A percentile compares a stretch with the other conserved stretches of the same genome.
These are phyloP conservation scores for Aleiodes alternator DNA, from an alignment of 2,888 invertebrate genomes.

Conservation along the genomic window DNA sequence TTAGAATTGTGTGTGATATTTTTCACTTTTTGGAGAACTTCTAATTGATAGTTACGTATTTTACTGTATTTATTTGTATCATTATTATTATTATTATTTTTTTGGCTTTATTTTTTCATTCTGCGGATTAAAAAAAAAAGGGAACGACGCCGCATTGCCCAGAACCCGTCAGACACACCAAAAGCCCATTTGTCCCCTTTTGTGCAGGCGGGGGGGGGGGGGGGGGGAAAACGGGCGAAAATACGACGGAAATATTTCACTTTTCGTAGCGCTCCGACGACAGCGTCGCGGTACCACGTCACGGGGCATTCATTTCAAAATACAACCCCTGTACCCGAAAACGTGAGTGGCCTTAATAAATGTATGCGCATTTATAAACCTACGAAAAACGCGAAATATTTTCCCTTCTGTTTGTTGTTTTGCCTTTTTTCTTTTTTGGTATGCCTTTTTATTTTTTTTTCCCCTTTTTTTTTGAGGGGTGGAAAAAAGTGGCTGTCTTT, in stretches of 20 bases:
- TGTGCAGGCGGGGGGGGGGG: not conserved
- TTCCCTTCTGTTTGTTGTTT: not conserved
- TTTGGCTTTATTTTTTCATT: not conserved
- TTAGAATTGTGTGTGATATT: not conserved
- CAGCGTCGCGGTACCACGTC: conserved; percentile 73
- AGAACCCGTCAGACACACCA: conserved; percentile 71
- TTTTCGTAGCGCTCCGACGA: conserved; percentile 73
- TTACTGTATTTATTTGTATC: conserved; percentile 2
- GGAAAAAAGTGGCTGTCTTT: too few species aligned
- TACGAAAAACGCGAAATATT: conserved; percentile 48
- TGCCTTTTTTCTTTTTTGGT: too few species aligned
- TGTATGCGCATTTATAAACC: conserved; percentile 72
- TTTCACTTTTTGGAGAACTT: too few species aligned
- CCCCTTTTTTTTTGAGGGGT: too few species aligned
- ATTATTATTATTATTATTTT: conserved; percentile 1
- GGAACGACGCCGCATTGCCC: conserved; percentile 56
- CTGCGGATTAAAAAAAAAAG: conserved; percentile 3
- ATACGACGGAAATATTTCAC: conserved; percentile 75
- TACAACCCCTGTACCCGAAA: conserved; percentile 56
- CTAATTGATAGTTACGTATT: not conserved
- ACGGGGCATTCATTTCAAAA: conserved; percentile 73
- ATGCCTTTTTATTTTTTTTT: too few species aligned
- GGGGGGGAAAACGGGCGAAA: conserved; percentile 68
- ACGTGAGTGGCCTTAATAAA: conserved; percentile 73
- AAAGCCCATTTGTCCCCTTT: conserved; percentile 68